Evolutionary conservation across 2,888 invertebrate species (phyloP).

Genomic region (Rambutsinella grinnellia): DNA sequence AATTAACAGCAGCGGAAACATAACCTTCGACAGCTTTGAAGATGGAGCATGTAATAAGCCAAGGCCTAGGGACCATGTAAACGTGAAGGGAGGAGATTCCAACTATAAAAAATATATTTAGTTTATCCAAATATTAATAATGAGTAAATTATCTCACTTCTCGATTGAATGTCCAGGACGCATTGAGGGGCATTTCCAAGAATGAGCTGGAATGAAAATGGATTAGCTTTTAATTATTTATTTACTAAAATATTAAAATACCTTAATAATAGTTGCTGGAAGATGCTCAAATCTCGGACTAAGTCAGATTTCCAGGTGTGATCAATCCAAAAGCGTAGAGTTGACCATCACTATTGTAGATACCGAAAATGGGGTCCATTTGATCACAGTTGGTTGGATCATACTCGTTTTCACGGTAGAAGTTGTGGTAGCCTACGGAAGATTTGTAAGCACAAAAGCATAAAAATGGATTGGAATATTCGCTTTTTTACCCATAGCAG

Average conservation of each 20-base stretch:
- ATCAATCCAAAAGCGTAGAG: conserved; percentile 59
- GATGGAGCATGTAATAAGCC: conserved; percentile 40
- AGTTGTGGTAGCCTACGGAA: conserved; percentile 45
- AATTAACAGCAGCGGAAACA: too few relatives aligned
- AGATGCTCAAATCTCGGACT: conserved; percentile 54
- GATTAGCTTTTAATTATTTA: too few relatives aligned
- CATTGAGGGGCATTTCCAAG: conserved; percentile 30
- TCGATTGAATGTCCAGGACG: conserved; percentile 15
- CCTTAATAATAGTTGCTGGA: conserved; percentile 48
- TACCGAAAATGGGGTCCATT: conserved; percentile 50
- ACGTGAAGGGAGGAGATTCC: conserved; percentile 59
- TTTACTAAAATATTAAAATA: too few relatives aligned
- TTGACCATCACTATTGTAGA: conserved; percentile 49
- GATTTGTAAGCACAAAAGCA: too few relatives aligned
- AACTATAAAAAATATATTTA: conserved; percentile 2
- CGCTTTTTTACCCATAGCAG: conserved; percentile 58
- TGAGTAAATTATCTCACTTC: neutral
- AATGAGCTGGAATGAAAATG: too few relatives aligned
- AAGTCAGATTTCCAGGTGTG: conserved; percentile 41
- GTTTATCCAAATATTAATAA: neutral
- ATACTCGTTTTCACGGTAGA: conserved; percentile 39
- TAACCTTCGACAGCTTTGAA: neutral
- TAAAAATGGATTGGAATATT: neutral
- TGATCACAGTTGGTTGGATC: conserved; percentile 40
- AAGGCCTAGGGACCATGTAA: conserved; percentile 45